Evolutionary conservation across 2,888 invertebrate species (phyloP), one percentile per base, ranked within the genome.

Genomic region (Clepsis dumicolana): DNA sequence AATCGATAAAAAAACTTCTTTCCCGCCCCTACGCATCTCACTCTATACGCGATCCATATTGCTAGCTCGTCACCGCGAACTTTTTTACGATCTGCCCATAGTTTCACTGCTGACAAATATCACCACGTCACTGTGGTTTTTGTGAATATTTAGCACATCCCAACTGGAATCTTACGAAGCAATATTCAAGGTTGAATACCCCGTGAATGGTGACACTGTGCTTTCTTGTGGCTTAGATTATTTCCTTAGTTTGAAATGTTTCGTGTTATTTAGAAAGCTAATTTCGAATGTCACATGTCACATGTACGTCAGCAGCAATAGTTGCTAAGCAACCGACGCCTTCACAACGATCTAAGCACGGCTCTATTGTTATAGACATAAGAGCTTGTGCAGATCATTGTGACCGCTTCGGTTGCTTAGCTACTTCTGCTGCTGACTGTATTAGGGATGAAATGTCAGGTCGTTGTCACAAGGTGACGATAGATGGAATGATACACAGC

Each of bases 41-140:
- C 7, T 21, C 14, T 12, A 35, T 10, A 1, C 21, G 53, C 8
- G 29, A 29, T 14, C 16, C 60, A 29, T 44, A 18, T 21, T 21
- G 29, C 48, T 10, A 44, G 12, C 21, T 21, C 21, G 21, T 21
- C 41, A 41, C 41, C 41, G 32, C 48, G 10, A n/a, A 12, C 3
- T 27, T 16, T 14, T 63, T 63, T 63, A 63, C 63, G 63, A 63
- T 14, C 53, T 8, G 27, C 52, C 63, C 35, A 53, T 53, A 63
- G 63, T 63, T 63, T 63, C 53, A 53, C 38, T 21, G 18, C 35
- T 35, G 35, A 53, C 53, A 53, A 38, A 35, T 16, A 16, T 8
- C 44, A 35, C 21, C 5, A 35, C 56, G 35, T 48, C 14, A 44
- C 29, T n/a, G 21, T 41, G n/a, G 16, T 10, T 35, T 35, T 2